Base-by-base conservation (phyloP, 2,888 invertebrate species). In the Agrilus cyanescens region DNA sequence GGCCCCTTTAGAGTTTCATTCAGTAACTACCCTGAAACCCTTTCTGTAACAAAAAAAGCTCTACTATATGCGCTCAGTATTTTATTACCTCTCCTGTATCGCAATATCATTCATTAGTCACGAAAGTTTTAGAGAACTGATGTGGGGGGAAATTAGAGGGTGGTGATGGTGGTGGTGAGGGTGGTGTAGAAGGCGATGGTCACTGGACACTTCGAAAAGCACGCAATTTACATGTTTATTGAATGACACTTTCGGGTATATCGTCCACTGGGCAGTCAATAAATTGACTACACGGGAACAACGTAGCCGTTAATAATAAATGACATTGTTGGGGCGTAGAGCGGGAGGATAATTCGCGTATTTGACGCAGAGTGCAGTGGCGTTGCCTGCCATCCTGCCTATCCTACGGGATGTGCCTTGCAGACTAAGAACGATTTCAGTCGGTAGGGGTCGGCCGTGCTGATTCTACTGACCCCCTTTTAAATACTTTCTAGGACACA, bases 261-360 rank as follows among this genome's bases (percentile, higher is more conserved):
- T 36, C 38, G 38, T 37, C 38, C 45, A 42, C 38, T 35, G 25
- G 40, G 20, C 34, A 32, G 38, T 32, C 32, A 15, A 36, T 48
- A 56, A 53, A 53, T 54, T 54, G 54, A 52, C 53, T 53, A 53
- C 54, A 50, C 50, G 48, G 50, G 48, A 48, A 50, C 51, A 49
- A 56, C 50, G 50, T 51, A 51, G 53, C 53, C 49, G 52, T 60
- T 57, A 60, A 62, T 59, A 58, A 58, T 60, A 56, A 53, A 61
- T 56, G 55, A 55, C 55, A 53, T 55, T 55, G 52, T 54, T 57
- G 58, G 61, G 62, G 63, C 61, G 63, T 59, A 56, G 25, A 25
- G 25, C 25, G 25, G 10, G 25, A 25, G 25, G 25, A 25, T 25
- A 25, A 25, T 25, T 25, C 25, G 25, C 25, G 25, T 25, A 25